Evolutionary conservation across 2,888 invertebrate genomes (phyloP).

Genomic region (Troides aeacus): DNA sequence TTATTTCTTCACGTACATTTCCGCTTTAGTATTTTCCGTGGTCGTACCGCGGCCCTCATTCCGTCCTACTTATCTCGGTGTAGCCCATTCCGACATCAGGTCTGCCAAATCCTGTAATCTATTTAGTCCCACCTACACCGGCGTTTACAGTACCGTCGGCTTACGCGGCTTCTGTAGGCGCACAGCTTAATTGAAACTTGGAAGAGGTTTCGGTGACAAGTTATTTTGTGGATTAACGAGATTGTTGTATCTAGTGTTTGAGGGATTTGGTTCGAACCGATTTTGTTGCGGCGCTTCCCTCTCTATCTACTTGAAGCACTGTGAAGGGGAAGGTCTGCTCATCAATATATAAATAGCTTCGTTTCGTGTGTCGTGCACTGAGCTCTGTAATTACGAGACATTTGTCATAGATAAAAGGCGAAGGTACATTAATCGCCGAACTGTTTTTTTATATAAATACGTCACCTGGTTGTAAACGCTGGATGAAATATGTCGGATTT

Average conservation of each 20-base stretch:
- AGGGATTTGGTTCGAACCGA: conserved; percentile 15
- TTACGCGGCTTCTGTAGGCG: conserved; percentile 46
- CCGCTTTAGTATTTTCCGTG: conserved; percentile 6
- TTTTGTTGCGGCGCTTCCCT: conserved; percentile 35
- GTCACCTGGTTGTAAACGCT: too few species aligned
- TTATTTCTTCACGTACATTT: not conserved
- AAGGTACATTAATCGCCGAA: too few species aligned
- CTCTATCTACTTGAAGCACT: not conserved
- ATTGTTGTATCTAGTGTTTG: conserved; percentile 40
- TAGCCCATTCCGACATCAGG: conserved; percentile 23
- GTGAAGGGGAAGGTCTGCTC: too few species aligned
- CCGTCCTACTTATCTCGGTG: conserved; percentile 24
- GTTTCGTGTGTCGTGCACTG: too few species aligned
- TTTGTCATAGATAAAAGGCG: too few species aligned
- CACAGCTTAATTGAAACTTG: conserved; percentile 74
- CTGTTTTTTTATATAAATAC: too few species aligned
- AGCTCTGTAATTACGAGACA: too few species aligned
- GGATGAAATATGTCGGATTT: too few species aligned
- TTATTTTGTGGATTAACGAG: conserved; percentile 70
- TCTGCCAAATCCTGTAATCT: conserved; percentile 57
- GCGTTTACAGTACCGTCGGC: conserved; percentile 44
- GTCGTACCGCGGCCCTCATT: conserved; percentile 11
- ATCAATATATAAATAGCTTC: too few species aligned
- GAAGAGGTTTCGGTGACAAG: conserved; percentile 66
- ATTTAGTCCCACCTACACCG: conserved; percentile 53